Conservation (phyloP, 2,113 vertebrate species). For the Bos javanicus region DNA sequence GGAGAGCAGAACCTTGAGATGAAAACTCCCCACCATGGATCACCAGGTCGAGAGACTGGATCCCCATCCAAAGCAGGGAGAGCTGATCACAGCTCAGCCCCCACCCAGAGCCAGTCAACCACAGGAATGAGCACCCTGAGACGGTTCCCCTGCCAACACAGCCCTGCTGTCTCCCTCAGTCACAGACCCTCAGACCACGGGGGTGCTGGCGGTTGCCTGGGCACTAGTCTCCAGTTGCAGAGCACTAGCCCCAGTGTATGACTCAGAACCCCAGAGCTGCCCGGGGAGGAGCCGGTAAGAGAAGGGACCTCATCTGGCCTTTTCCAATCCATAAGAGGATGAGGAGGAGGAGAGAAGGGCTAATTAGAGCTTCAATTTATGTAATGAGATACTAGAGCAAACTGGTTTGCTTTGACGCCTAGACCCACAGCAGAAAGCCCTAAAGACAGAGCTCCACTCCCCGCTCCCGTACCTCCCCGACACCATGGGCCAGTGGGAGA, state of each 20-base stretch:
- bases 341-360: neutral
- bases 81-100: neutral
- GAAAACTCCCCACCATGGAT: neutral
- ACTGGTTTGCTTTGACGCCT: neutral
- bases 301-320: neutral
- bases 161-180: no score
- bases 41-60: neutral
- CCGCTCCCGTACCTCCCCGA: fast-evolving
- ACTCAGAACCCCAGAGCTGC: neutral
- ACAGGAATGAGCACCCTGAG: no score
- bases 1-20: neutral
- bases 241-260: neutral
- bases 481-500: neutral
- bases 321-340: neutral
- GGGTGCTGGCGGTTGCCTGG: neutral
- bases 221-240: neutral
- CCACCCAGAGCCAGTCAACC: neutral
- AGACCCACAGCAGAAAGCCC: neutral
- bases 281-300: neutral
- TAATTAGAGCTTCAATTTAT: neutral
- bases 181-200: neutral
- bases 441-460: neutral
- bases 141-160: no score
- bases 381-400: neutral
- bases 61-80: fast-evolving